These are phyloP conservation scores for Parthenolecanium corni DNA, from an alignment of 2,888 invertebrate genomes.

Conservation along the genomic window DNA sequence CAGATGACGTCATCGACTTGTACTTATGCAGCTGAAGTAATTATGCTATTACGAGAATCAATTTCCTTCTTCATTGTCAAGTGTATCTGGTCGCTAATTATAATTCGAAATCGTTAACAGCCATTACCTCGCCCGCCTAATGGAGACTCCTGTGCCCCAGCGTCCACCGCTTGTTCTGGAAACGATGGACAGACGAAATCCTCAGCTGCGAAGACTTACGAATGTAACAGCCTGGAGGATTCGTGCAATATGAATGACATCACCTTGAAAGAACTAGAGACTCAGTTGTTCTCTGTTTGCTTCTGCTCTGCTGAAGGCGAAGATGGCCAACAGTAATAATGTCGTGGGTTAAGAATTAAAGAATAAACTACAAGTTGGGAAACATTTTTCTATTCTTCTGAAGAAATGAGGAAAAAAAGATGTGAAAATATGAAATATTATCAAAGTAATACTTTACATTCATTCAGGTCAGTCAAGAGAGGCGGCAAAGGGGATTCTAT, in stretches of 20 bases:
- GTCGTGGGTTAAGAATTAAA: background rate
- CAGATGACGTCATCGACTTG: background rate
- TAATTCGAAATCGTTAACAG: too few species aligned
- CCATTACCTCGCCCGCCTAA: too few species aligned
- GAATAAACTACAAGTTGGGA: background rate
- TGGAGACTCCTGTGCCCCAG: too few species aligned
- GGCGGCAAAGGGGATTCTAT: too few species aligned
- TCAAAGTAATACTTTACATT: too few species aligned
- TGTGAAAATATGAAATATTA: too few species aligned
- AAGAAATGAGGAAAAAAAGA: too few species aligned
- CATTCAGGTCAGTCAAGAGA: too few species aligned
- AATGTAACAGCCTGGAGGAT: background rate
- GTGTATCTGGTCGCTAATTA: background rate
- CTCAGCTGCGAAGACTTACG: background rate
- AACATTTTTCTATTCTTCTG: background rate
- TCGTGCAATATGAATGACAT: conserved; percentile 6
- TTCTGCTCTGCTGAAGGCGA: conserved; percentile 12
- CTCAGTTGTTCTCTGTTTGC: conserved; percentile 19
- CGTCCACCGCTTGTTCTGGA: background rate
- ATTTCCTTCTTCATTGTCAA: background rate
- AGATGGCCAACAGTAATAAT: background rate
- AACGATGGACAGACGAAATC: background rate
- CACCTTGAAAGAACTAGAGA: conserved; percentile 15
- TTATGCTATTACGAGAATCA: background rate
- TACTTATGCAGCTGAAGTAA: background rate